Evolutionary conservation across 2,113 vertebrate genomes (phyloP).

Genomic region (Triplophysa rosa): DNA sequence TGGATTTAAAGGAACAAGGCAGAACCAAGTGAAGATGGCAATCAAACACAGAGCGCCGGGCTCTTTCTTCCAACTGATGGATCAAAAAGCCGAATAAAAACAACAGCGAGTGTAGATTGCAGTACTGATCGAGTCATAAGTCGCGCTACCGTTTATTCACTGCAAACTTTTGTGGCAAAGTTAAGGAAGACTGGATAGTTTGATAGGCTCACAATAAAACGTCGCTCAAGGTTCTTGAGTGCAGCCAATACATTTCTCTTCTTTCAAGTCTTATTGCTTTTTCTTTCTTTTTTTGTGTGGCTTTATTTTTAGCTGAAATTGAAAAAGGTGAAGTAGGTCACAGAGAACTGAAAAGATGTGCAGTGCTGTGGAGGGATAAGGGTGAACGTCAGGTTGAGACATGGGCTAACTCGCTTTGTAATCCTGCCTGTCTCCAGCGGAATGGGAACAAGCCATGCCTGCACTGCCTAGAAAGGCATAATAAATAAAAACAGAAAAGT

Average conservation of each 20-base stretch:
- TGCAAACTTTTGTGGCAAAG: background rate
- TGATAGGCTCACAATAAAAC: slow-evolving; percentile 24
- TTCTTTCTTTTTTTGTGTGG: background rate
- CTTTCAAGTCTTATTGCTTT: background rate
- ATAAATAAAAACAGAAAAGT: background rate
- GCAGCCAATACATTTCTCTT: background rate
- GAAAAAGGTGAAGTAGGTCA: slow-evolving; percentile 41
- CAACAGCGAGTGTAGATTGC: background rate
- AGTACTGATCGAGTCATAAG: background rate
- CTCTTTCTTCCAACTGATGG: background rate
- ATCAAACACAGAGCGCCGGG: background rate
- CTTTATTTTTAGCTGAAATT: slow-evolving; percentile 34
- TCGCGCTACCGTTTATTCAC: background rate
- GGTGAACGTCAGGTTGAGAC: slow-evolving; percentile 30
- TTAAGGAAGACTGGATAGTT: slow-evolving; percentile 1
- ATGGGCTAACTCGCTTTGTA: background rate
- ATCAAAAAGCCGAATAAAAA: background rate
- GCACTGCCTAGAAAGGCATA: background rate
- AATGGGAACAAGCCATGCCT: slow-evolving; percentile 2
- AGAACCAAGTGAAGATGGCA: background rate
- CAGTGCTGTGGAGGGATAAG: slow-evolving; percentile 27
- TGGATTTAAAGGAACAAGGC: background rate
- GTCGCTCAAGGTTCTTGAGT: background rate
- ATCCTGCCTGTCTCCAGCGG: background rate
- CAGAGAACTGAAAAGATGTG: slow-evolving; percentile 23